Evolutionary conservation across 2,888 invertebrate species (phyloP).

Genomic region (Thymelicus sylvestris): DNA sequence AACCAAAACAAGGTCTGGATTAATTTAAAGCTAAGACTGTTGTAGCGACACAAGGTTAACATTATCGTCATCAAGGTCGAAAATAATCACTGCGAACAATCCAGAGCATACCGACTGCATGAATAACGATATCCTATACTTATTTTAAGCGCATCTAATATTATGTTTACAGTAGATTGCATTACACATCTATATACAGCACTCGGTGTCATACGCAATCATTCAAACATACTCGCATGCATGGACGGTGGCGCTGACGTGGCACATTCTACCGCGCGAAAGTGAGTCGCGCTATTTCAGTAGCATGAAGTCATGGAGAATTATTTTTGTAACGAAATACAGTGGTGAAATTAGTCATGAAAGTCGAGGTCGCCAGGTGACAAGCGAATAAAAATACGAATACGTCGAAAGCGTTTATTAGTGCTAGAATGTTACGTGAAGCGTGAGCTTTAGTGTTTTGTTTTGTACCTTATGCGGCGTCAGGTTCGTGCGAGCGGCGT

Average conservation of each 20-base stretch:
- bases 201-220: neutral
- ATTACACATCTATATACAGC: slow-evolving; percentile 4
- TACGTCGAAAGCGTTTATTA: slow-evolving; percentile 73
- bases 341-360: slow-evolving; percentile 73
- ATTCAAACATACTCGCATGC: slow-evolving; percentile 5
- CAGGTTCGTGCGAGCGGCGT: slow-evolving; percentile 82
- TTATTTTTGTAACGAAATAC: slow-evolving; percentile 77
- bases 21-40: slow-evolving; percentile 62
- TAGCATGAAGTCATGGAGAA: slow-evolving; percentile 73
- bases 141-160: slow-evolving; percentile 48
- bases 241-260: slow-evolving; percentile 40
- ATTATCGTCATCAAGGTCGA: slow-evolving; percentile 79
- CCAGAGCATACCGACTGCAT: slow-evolving; percentile 55
- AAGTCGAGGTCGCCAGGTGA: slow-evolving; percentile 69
- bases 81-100: slow-evolving; percentile 68
- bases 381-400: slow-evolving; percentile 61
- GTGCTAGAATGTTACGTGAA: slow-evolving; percentile 72
- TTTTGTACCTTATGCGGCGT: slow-evolving; percentile 80
- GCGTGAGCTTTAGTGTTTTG: slow-evolving; percentile 56
- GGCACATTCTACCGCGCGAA: slow-evolving; percentile 49
- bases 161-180: slow-evolving; percentile 2
- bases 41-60: slow-evolving; percentile 73
- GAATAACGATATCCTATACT: slow-evolving; percentile 61
- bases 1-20: slow-evolving; percentile 56
- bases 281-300: slow-evolving; percentile 71